Conservation (phyloP, 2,888 invertebrate genomes). For the Plebejus anna region DNA sequence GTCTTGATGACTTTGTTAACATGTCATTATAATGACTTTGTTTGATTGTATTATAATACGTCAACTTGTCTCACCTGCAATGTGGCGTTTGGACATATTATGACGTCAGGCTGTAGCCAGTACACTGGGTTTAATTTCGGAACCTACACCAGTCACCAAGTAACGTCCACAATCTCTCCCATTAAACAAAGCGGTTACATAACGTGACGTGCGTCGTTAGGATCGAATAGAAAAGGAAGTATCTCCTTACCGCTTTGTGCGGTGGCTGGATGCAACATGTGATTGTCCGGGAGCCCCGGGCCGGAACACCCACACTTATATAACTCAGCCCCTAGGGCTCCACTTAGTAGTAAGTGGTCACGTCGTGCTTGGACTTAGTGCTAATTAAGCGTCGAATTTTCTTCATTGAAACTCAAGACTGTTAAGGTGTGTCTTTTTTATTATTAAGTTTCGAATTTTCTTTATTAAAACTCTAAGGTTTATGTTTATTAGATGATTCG, state of each 20-base stretch:
- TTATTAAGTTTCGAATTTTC: no score
- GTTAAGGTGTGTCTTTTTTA: not conserved
- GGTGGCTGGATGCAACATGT: constrained; percentile 57
- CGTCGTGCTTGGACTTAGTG: constrained; percentile 40
- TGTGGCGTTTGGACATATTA: no score
- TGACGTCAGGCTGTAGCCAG: no score
- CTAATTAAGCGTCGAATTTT: not conserved
- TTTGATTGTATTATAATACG: no score
- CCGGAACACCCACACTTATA: constrained; percentile 67
- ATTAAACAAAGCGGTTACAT: constrained; percentile 55
- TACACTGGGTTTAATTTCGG: not conserved
- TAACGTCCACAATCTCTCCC: constrained; percentile 36
- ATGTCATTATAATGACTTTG: no score
- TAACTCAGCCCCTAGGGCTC: constrained; percentile 56
- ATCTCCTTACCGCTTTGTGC: constrained; percentile 74
- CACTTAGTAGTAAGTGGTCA: constrained; percentile 51
- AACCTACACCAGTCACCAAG: not conserved
- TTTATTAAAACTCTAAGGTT: no score
- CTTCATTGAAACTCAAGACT: not conserved
- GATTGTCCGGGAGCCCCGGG: constrained; percentile 63
- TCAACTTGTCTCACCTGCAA: no score
- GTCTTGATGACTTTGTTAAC: no score
- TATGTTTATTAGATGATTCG: no score
- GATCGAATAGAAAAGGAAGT: constrained; percentile 53
- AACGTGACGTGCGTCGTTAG: constrained; percentile 64